Percentiles rank a stretch among this genome's conserved stretches.
phyloP scores from a whole-genome alignment of 2,888 invertebrate genomes.

The Leptinotarsa haldemani region DNA sequence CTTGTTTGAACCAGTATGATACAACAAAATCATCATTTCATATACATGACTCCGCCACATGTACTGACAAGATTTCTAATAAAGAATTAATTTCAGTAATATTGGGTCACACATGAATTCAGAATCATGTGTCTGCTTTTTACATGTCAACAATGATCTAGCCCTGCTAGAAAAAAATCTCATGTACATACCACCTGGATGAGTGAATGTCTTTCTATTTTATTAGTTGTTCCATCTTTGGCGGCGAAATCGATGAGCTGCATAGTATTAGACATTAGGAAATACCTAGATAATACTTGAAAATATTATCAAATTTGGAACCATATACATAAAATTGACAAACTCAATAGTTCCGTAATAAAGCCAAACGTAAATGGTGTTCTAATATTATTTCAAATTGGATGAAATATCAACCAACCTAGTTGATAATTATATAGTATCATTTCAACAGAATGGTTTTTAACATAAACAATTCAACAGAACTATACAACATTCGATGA shows the following conservation, averaged over 20 bases:
- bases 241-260: constrained; percentile 1
- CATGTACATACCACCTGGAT: not conserved
- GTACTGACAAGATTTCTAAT: no score
- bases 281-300: not conserved
- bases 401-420: constrained; percentile 10
- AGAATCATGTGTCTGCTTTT: not conserved
- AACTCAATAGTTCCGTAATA: not conserved
- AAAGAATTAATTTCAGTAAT: no score
- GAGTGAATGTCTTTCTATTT: not conserved
- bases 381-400: constrained; percentile 2
- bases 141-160: not conserved
- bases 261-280: not conserved
- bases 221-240: constrained; percentile 2
- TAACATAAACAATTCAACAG: not conserved
- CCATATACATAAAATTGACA: not conserved
- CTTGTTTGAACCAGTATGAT: no score
- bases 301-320: constrained; percentile 5
- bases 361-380: not conserved
- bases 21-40: no score
- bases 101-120: not conserved
- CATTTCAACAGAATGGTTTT: constrained; percentile 8
- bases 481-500: not conserved
- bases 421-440: constrained; percentile 11
- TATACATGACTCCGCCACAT: no score
- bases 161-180: not conserved